Evolutionary conservation across 1,140 invertebrate species (phyloP).

Genomic region (Penaeus indicus): DNA sequence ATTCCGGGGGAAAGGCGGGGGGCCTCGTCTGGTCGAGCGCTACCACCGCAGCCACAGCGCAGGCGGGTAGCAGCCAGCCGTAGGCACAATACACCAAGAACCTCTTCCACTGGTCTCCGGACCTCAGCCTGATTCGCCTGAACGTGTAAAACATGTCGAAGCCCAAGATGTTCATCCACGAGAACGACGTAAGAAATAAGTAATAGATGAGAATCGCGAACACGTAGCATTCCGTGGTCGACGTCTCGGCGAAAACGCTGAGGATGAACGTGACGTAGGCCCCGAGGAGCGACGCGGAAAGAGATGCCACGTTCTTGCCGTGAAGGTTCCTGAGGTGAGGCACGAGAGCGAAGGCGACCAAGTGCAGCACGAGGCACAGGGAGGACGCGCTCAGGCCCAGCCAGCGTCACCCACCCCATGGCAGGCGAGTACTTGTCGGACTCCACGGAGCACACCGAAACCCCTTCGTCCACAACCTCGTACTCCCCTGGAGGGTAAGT

Average conservation of each 20-base stretch:
- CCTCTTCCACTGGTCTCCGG: constrained; percentile 4
- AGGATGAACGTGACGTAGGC: constrained; percentile 72
- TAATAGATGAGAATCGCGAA: constrained; percentile 89
- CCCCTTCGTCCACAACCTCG: constrained; percentile 4
- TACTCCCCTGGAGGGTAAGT: not conserved
- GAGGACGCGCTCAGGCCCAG: constrained; percentile 72
- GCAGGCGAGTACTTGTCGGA: constrained; percentile 70
- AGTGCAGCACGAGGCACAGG: constrained; percentile 72
- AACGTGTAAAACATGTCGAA: constrained; percentile 95
- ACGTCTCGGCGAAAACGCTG: constrained; percentile 57
- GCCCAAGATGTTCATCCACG: constrained; percentile 96
- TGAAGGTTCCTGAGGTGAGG: constrained; percentile 73
- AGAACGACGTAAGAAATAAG: constrained; percentile 92
- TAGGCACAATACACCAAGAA: constrained; percentile 23
- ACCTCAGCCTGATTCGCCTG: constrained; percentile 37
- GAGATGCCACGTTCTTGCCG: constrained; percentile 73
- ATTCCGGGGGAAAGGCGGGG: not conserved
- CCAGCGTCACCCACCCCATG: constrained; percentile 71
- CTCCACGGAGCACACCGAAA: not conserved
- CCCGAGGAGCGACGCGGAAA: constrained; percentile 71
- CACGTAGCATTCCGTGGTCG: constrained; percentile 69
- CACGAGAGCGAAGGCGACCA: constrained; percentile 71
- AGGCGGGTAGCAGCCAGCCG: not conserved
- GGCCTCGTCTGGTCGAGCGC: constrained; percentile 2
- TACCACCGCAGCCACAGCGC: not conserved